Evolutionary conservation across 2,113 vertebrate species (phyloP).

Genomic region (Zingel zingel): DNA sequence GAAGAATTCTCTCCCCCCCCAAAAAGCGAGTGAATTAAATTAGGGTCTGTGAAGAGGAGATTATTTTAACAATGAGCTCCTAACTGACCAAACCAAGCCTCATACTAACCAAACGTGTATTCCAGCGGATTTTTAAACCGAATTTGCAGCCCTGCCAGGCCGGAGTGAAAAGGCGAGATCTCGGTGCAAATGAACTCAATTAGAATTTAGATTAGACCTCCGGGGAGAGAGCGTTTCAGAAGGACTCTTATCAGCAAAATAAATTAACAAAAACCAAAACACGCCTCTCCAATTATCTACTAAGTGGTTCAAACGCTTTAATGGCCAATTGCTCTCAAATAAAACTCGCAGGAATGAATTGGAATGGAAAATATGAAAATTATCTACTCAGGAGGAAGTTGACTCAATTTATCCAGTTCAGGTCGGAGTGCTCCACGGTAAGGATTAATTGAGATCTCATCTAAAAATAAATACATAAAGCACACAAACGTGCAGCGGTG

Average conservation of each 20-base stretch:
- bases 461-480: background rate
- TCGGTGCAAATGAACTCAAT: conserved; percentile 85
- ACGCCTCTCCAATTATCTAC: conserved; percentile 85
- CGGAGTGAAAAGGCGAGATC: conserved; percentile 70
- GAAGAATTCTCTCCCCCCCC: background rate
- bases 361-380: conserved; percentile 63
- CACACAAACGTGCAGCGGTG: background rate
- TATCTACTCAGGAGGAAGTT: conserved; percentile 52
- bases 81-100: conserved; percentile 48
- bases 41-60: conserved; percentile 27
- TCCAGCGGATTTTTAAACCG: conserved; percentile 54
- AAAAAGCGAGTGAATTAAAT: conserved; percentile 59
- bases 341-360: conserved; percentile 36
- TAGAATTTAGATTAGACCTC: conserved; percentile 86
- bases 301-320: conserved; percentile 73
- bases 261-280: conserved; percentile 84
- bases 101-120: conserved; percentile 53
- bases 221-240: conserved; percentile 79
- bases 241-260: conserved; percentile 82
- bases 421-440: conserved; percentile 10
- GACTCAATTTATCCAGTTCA: conserved; percentile 44
- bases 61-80: conserved; percentile 60
- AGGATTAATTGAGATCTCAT: conserved; percentile 42
- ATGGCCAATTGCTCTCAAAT: conserved; percentile 57
- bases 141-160: conserved; percentile 58